phyloP scores from a whole-genome alignment of 2,113 vertebrate species.

The Malurus cyaneus region DNA sequence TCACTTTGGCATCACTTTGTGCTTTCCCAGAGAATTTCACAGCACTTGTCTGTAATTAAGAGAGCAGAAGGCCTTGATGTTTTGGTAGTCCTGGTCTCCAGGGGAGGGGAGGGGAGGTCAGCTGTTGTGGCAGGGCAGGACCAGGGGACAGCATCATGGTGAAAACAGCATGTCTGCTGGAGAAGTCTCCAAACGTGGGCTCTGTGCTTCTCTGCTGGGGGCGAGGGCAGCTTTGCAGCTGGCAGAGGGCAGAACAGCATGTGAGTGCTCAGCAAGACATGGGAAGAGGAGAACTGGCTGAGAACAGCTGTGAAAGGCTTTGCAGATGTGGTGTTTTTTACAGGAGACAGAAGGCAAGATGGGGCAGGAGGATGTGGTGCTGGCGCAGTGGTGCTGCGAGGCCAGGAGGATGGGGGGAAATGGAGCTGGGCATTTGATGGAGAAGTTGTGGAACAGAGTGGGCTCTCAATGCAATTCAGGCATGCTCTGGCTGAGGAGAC shows the following conservation, averaged over 20 bases:
- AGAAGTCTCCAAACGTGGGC: neutral
- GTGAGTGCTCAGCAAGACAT: neutral
- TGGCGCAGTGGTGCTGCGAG: neutral
- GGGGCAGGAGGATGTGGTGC: neutral
- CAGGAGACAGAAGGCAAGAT: neutral
- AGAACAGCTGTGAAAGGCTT: neutral
- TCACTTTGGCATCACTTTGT: neutral
- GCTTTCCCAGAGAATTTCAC: neutral
- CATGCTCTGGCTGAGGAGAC: neutral
- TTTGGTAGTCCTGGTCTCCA: neutral
- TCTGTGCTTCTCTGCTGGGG: neutral
- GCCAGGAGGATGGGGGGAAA: neutral
- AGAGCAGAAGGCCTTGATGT: neutral
- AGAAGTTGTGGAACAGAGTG: neutral
- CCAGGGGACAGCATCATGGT: accelerated
- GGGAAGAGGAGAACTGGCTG: neutral
- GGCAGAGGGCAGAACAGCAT: neutral
- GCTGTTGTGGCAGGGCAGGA: neutral
- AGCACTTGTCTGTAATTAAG: neutral
- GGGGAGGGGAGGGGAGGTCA: neutral
- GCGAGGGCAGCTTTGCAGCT: neutral
- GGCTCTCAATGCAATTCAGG: neutral
- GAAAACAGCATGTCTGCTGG: neutral
- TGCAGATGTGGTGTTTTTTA: neutral
- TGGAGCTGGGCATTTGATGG: neutral